Evolutionary conservation across 2,797 vertebrate genomes (phyloP), one percentile per base, ranked within the genome.

Genomic region (Melanotaenia boesemani): DNA sequence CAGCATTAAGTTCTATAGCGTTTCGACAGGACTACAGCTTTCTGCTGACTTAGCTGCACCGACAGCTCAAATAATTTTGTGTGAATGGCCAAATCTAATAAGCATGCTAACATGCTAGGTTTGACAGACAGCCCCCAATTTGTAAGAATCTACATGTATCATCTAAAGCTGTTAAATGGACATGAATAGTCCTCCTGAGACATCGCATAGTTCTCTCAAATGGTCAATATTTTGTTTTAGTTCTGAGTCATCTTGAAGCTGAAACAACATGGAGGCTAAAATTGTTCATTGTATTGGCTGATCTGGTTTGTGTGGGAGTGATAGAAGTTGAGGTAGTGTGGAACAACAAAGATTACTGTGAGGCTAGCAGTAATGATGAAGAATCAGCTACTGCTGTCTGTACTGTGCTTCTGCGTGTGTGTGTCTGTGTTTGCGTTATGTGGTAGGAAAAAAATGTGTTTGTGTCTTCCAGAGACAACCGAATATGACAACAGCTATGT

Each of bases 291-390:
- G 75, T 50, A 10, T 9, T 16, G 46, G 72, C 67, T 66, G 71
- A 70, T 74, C 72, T 74, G 62, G 70, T 74, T 77, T 62, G 54
- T 65, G 84, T 80, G 65, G 85, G 76, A 77, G 77, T 56, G 66
- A 72, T 82, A 67, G 70, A 68, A 37, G 70, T 59, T 55, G 58
- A 64, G 69, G 77, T 30, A 34, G 24, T 64, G 73, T 56, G 74
- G 76, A 79, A 76, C 46, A 79, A 76, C 46, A 72, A 11, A 72
- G 72, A 87, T 78, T 50, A 76, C 70, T 80, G 62, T n/a, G 44
- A 71, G 62, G 55, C 68, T 41, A 57, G 64, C 20, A 9, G 80
- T 70, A 54, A 76, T 34, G 84, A 79, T 55, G 74, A 81, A 61
- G 78, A 80, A 70, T 18, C 58, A n/a, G 60, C 67, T 11, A 62